Conservation (phyloP, 2,888 invertebrate genomes). For the Oeneis ivallda region DNA sequence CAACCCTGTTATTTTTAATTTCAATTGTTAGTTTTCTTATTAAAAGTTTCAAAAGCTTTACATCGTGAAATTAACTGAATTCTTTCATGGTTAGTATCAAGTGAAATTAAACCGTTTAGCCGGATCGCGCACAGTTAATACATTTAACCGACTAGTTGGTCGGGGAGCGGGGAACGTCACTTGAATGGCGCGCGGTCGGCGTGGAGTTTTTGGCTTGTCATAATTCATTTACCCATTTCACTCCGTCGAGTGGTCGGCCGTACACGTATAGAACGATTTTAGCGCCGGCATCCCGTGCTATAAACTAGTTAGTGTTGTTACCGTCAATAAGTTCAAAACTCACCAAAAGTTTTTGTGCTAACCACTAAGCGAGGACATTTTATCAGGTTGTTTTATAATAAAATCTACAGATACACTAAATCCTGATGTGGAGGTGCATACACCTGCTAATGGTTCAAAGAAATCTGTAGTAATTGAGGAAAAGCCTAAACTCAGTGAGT, state of each 20-base stretch:
- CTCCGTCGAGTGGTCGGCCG: constrained; percentile 53
- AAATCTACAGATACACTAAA: constrained; percentile 76
- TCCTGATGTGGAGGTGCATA: constrained; percentile 75
- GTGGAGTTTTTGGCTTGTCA: constrained; percentile 43
- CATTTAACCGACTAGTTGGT: constrained; percentile 57
- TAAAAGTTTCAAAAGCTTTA: not conserved
- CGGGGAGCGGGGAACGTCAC: constrained; percentile 54
- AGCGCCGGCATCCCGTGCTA: constrained; percentile 37
- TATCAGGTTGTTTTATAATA: constrained; percentile 68
- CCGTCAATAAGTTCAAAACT: constrained; percentile 28
- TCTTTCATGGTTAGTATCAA: not conserved
- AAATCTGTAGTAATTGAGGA: constrained; percentile 68
- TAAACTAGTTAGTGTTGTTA: constrained; percentile 40
- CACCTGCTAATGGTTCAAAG: constrained; percentile 67
- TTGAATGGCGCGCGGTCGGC: constrained; percentile 40
- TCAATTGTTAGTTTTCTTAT: not conserved
- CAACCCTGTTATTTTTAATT: not conserved
- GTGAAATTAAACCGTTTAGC: constrained; percentile 44
- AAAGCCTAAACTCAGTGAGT: constrained; percentile 76
- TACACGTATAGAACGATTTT: constrained; percentile 33
- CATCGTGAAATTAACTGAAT: not conserved
- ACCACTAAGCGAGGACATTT: constrained; percentile 44
- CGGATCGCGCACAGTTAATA: constrained; percentile 66
- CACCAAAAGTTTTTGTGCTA: constrained; percentile 23
- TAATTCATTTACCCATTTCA: constrained; percentile 40